These are phyloP conservation scores for Syngnathus typhle DNA, from an alignment of 2,113 vertebrate species.

Conservation along the genomic window DNA sequence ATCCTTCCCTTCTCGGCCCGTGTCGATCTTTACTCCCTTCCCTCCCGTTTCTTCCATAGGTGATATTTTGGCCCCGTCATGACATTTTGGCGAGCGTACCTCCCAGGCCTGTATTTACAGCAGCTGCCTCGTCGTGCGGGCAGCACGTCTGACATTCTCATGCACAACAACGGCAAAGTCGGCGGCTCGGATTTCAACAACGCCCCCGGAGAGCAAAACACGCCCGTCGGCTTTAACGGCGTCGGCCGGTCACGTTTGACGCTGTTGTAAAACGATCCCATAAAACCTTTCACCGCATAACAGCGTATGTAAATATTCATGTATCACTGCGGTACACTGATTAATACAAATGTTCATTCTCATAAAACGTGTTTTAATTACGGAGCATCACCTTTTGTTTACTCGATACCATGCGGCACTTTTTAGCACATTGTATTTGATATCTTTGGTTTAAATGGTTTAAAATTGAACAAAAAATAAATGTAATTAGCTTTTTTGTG, in stretches of 20 bases:
- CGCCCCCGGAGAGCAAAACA: not conserved
- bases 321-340: constrained; percentile 11
- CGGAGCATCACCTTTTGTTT: not conserved
- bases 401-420: not conserved
- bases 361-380: not conserved
- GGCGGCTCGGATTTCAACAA: constrained; percentile 19
- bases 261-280: constrained; percentile 42
- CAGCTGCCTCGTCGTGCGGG: constrained; percentile 38
- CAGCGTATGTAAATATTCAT: constrained; percentile 51
- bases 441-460: too few relatives aligned
- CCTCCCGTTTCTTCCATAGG: constrained; percentile 24
- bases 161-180: constrained; percentile 25
- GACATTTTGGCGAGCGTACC: constrained; percentile 48
- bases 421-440: not conserved
- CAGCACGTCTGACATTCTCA: constrained; percentile 45
- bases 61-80: constrained; percentile 50
- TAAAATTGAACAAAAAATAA: too few relatives aligned
- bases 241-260: constrained; percentile 40
- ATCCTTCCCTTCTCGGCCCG: not conserved
- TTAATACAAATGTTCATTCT: not conserved
- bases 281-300: constrained; percentile 53
- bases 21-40: constrained; percentile 4
- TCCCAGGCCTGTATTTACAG: constrained; percentile 55
- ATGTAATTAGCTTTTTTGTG: too few relatives aligned
- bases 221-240: constrained; percentile 18